Conservation (phyloP, 2,797 vertebrate genomes). For the Mionectes olivaceus region DNA sequence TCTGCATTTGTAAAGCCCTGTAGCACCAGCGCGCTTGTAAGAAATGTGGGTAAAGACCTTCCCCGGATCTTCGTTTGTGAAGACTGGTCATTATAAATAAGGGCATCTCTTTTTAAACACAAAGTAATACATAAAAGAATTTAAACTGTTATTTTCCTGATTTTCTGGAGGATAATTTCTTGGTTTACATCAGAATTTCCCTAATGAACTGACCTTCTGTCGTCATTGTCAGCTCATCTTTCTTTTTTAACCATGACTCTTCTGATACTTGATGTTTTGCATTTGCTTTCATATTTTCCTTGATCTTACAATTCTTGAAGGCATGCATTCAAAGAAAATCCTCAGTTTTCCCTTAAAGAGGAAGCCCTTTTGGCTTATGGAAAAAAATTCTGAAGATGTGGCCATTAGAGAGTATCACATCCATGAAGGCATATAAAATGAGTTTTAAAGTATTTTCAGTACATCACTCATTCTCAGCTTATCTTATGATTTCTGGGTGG, state of each 20-base stretch:
- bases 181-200: neutral
- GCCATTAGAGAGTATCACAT: neutral
- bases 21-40: no score
- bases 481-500: neutral
- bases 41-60: no score
- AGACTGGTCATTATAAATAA: neutral
- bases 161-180: neutral
- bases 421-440: neutral
- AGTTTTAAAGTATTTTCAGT: neutral
- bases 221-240: neutral
- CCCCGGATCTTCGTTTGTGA: no score
- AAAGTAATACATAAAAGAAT: neutral
- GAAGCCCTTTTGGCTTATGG: neutral
- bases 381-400: neutral
- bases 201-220: neutral
- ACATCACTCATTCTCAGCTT: neutral
- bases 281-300: conserved; percentile 8
- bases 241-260: neutral
- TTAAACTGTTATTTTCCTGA: neutral
- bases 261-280: neutral
- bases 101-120: neutral
- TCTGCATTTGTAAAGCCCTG: no score
- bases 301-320: neutral
- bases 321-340: neutral
- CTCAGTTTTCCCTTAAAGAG: neutral